A percentile compares a stretch with the other conserved stretches of the same genome.
These are phyloP conservation scores for Diachasma alloeum DNA, from an alignment of 1,140 invertebrate genomes.

Conservation along the genomic window DNA sequence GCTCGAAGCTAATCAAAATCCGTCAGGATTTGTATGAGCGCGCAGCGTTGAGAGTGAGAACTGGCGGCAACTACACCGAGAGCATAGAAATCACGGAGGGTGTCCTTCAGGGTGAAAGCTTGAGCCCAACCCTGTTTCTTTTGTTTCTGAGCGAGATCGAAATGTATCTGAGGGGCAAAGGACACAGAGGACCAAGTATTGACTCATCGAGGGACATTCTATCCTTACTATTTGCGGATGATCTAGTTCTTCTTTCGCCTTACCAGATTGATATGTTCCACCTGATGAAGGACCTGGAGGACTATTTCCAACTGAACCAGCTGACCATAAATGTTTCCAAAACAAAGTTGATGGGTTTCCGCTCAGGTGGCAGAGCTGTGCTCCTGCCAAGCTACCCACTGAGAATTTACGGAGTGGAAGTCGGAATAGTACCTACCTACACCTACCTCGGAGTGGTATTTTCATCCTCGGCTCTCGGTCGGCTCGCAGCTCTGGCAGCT, in stretches of 20 bases:
- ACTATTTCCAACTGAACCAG: not conserved
- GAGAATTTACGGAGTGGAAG: no score
- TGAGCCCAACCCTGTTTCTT: slow-evolving; percentile 27
- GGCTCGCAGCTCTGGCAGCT: no score
- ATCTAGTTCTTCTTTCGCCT: not conserved
- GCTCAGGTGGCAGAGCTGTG: no score
- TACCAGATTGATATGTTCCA: not conserved
- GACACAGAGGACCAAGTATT: not conserved
- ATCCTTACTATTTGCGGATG: not conserved
- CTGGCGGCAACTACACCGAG: not conserved
- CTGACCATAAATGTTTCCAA: no score
- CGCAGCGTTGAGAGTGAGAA: slow-evolving; percentile 17
- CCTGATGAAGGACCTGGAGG: not conserved
- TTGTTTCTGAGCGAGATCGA: slow-evolving; percentile 35
- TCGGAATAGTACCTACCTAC: no score
- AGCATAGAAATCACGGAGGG: no score
- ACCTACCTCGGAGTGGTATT: no score
- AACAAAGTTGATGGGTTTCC: no score
- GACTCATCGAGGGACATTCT: not conserved
- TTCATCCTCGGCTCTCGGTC: no score
- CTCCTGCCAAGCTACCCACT: no score
- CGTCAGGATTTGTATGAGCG: slow-evolving; percentile 30
- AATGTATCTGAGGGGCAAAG: not conserved
- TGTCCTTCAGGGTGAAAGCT: no score
- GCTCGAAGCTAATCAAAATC: slow-evolving; percentile 34